A percentile compares a stretch with the other conserved stretches of the same genome.
Evolutionary conservation across 1,140 invertebrate species (phyloP).

Genomic region (Lethrus apterus): DNA sequence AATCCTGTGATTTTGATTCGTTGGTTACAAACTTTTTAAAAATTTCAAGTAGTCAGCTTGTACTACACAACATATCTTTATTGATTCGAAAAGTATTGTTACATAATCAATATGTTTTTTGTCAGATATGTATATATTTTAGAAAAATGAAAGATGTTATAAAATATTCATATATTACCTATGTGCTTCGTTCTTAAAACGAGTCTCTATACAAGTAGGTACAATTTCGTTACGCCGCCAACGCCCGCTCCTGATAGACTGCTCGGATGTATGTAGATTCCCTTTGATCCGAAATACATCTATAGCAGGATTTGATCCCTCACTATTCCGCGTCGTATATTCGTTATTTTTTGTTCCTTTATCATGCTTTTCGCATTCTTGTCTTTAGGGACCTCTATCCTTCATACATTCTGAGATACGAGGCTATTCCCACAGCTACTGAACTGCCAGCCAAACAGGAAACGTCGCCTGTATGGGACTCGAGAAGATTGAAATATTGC

Average conservation of each 20-base stretch:
- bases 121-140: too few relatives aligned
- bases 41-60: too few relatives aligned
- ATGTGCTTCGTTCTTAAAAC: constrained; percentile 16
- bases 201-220: constrained; percentile 18
- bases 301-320: constrained; percentile 31
- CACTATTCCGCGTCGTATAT: constrained; percentile 32
- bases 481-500: constrained; percentile 39
- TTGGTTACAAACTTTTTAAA: too few relatives aligned
- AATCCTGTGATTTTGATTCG: too few relatives aligned
- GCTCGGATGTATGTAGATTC: constrained; percentile 30
- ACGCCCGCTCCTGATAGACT: constrained; percentile 23
- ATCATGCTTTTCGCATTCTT: constrained; percentile 36
- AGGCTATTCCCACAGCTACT: constrained; percentile 32
- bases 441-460: constrained; percentile 35
- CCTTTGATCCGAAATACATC: constrained; percentile 37
- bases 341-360: constrained; percentile 34
- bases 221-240: constrained; percentile 28
- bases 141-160: constrained; percentile 16
- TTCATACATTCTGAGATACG: constrained; percentile 37
- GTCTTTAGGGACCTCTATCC: constrained; percentile 36
- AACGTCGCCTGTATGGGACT: constrained; percentile 34
- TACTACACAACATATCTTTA: too few relatives aligned
- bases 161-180: constrained; percentile 31
- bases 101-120: too few relatives aligned
- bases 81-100: too few relatives aligned